phyloP scores from a whole-genome alignment of 1,140 invertebrate genomes.

The Thrips palmi region DNA sequence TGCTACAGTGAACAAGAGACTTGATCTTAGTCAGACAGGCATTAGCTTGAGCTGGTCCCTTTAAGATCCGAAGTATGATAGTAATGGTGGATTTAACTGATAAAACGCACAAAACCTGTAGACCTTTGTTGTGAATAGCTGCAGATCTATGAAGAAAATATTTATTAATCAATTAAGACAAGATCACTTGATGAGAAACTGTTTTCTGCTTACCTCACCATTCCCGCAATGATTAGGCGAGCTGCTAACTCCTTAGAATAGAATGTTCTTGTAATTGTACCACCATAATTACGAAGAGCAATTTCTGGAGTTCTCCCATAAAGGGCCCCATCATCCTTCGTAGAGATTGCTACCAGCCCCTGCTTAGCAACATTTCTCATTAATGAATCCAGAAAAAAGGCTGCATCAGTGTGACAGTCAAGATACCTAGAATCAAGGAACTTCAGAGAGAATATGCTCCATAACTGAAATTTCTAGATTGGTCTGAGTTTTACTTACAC shows the following conservation, averaged over 20 bases:
- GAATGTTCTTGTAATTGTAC: constrained; percentile 21
- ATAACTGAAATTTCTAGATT: background rate
- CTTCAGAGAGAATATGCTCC: background rate
- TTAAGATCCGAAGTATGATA: constrained; percentile 17
- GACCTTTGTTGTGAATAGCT: constrained; percentile 22
- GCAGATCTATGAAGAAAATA: constrained; percentile 18
- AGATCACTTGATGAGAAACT: background rate
- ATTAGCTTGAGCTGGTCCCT: constrained; percentile 20
- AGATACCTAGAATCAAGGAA: constrained; percentile 19
- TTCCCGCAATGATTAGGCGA: constrained; percentile 19
- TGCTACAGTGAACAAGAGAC: constrained; percentile 21
- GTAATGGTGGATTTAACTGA: constrained; percentile 20
- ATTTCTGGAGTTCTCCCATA: constrained; percentile 21
- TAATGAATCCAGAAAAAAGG: constrained; percentile 20
- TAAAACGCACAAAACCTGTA: constrained; percentile 19
- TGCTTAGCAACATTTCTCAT: constrained; percentile 20
- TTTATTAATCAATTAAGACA: background rate
- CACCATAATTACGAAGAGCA: constrained; percentile 20
- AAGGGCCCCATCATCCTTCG: constrained; percentile 21
- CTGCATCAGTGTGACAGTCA: constrained; percentile 19
- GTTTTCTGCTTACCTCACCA: constrained; percentile 18
- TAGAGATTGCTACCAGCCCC: constrained; percentile 21
- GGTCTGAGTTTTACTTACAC: constrained; percentile 14
- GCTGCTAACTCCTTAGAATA: constrained; percentile 23
- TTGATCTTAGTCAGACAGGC: constrained; percentile 17